Base-by-base conservation (phyloP, 2,797 vertebrate genomes). In the Petrocephalus sullivani region DNA sequence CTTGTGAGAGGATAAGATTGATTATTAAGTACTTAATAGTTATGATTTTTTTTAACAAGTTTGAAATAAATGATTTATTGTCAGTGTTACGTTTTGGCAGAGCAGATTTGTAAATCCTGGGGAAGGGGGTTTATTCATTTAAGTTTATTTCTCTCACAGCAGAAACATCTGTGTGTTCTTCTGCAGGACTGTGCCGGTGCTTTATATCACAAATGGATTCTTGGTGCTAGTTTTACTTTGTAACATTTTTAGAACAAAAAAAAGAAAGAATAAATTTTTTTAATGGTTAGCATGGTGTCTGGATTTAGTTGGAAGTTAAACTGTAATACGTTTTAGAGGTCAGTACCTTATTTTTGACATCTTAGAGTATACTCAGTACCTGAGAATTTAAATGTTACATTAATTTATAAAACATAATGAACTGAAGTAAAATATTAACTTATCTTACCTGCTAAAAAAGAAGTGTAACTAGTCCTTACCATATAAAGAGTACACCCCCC, bases 201-300 rank as follows among this genome's bases (percentile, higher is more conserved):
- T 94, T 88, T 91, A 90, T 91, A 84, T 89, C 33, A 81, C 81
- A 61, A 46, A 46, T 54, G 90, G 91, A 93, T 88, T 93, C 85
- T 60, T 95, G 96, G 95, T 96, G 96, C 95, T 96, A 96, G 95
- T 95, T 95, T 95, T 94, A 10, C 51, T 33, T 53, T 56, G 49
- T 57, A 53, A 14, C 54, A 57, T 86, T 60, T 86, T 86, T 60
- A 86, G 54, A 56, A 86, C 23, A 60, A n/a, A 51, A 41, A 41
- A 14, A 28, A n/a, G n/a, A 33, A 23, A 16, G 5, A 57, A 46
- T 91, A 92, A 93, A 93, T 91, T 93, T 8, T 71, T 84, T 92
- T 92, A 92, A 91, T 92, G 93, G 90, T 93, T 94, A 93, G 92
- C 93, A 93, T 91, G 93, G 95, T 95, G 94, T 94, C 94, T 92